Evolutionary conservation across 1,140 invertebrate species (phyloP).

Genomic region (Dreissena rostriformis): DNA sequence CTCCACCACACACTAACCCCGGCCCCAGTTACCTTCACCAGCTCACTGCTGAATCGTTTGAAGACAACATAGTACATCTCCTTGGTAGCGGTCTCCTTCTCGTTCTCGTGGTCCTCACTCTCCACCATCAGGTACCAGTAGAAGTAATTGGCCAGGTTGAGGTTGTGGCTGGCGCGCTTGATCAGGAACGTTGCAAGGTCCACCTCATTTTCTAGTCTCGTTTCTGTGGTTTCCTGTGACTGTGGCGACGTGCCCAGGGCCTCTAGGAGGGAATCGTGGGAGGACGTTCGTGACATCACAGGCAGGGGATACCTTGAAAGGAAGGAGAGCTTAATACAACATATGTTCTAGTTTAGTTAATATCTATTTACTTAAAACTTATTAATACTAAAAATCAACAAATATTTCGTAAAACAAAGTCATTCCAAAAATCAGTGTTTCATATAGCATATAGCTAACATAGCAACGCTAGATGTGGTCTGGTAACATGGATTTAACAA

Average conservation of each 20-base stretch:
- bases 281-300: conserved; percentile 61
- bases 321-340: conserved; percentile 1
- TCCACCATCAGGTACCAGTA: conserved; percentile 98
- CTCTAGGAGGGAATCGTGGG: conserved; percentile 73
- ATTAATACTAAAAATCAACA: background rate
- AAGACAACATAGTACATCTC: conserved; percentile 96
- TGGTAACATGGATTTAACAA: no score
- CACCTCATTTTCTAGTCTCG: conserved; percentile 73
- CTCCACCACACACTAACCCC: no score
- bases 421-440: no score
- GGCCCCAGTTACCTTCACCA: conserved; percentile 70
- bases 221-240: conserved; percentile 65
- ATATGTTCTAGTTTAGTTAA: background rate
- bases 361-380: background rate
- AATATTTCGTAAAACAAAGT: no score
- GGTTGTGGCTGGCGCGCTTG: conserved; percentile 93
- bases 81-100: conserved; percentile 84
- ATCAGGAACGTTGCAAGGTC: conserved; percentile 97
- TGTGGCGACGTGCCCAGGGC: conserved; percentile 64
- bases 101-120: conserved; percentile 87
- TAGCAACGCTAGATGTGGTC: no score
- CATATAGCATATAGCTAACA: no score
- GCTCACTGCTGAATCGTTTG: conserved; percentile 88
- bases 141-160: conserved; percentile 96
- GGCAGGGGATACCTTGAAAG: conserved; percentile 56